Percentiles rank a stretch among this genome's conserved stretches.
Evolutionary conservation across 2,888 invertebrate genomes (phyloP).

Genomic region (Harpagoxenus sublaevis): DNA sequence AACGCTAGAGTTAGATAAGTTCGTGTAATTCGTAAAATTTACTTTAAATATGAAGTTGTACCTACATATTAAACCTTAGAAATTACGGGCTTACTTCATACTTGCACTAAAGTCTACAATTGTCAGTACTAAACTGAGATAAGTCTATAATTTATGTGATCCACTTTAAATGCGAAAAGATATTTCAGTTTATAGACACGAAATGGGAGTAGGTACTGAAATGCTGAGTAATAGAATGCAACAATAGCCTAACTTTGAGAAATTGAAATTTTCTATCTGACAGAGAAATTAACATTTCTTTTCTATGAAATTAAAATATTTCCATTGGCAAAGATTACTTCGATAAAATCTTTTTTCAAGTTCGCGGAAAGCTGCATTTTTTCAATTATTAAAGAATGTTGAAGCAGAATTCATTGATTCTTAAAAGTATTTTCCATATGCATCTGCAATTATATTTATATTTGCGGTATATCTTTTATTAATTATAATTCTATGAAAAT

Average conservation of each 20-base stretch:
- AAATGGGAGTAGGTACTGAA: not conserved
- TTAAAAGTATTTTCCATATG: not conserved
- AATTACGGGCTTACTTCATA: not conserved
- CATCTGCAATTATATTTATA: not conserved
- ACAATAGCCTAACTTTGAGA: not conserved
- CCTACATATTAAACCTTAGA: not conserved
- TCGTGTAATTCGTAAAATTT: not conserved
- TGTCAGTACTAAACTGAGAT: not conserved
- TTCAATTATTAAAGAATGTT: not conserved
- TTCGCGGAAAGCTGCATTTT: not conserved
- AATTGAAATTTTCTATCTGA: not conserved
- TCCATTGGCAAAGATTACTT: not conserved
- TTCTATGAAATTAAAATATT: not conserved
- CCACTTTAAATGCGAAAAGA: not conserved
- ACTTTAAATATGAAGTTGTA: not conserved
- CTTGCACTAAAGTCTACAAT: not conserved
- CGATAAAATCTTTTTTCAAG: not conserved
- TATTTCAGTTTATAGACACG: not conserved
- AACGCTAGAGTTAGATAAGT: conserved; percentile 14
- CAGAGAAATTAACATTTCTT: not conserved
- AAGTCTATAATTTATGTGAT: conserved; percentile 1
- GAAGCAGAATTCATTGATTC: not conserved
- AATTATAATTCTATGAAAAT: not conserved
- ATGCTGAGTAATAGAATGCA: not conserved
- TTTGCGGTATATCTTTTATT: not conserved